Evolutionary conservation across 2,797 vertebrate genomes (phyloP).

Genomic region (Hydrolagus colliei): DNA sequence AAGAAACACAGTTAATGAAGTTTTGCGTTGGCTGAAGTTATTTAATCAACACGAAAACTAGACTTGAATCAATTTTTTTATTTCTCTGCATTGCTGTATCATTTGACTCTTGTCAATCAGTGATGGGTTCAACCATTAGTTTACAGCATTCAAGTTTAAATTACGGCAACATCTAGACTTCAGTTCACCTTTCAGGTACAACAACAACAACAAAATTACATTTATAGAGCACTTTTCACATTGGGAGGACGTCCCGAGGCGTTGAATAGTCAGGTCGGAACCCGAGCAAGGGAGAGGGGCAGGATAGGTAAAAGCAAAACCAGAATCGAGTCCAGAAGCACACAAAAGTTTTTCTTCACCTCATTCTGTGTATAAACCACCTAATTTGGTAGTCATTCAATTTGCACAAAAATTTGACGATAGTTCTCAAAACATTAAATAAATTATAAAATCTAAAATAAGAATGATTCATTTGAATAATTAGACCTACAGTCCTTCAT

Average conservation of each 20-base stretch:
- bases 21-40: not conserved
- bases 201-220: not conserved
- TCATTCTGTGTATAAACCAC: too few species aligned
- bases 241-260: too few species aligned
- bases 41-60: not conserved
- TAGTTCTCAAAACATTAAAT: too few species aligned
- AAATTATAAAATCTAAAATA: not conserved
- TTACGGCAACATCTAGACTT: not conserved
- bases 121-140: not conserved
- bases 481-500: slow-evolving; percentile 5
- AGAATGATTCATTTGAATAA: not conserved
- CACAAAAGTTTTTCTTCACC: too few species aligned
- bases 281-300: too few species aligned
- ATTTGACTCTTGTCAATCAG: not conserved
- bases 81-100: too few species aligned
- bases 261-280: too few species aligned
- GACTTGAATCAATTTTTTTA: too few species aligned
- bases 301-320: not conserved
- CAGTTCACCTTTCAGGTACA: not conserved
- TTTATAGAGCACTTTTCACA: too few species aligned
- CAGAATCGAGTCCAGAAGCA: too few species aligned
- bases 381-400: too few species aligned
- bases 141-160: not conserved
- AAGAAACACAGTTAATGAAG: not conserved
- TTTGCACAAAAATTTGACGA: too few species aligned